A percentile compares a stretch with the other conserved stretches of the same genome.
phyloP scores from a whole-genome alignment of 2,113 vertebrate species.

The Varanus salvator region DNA sequence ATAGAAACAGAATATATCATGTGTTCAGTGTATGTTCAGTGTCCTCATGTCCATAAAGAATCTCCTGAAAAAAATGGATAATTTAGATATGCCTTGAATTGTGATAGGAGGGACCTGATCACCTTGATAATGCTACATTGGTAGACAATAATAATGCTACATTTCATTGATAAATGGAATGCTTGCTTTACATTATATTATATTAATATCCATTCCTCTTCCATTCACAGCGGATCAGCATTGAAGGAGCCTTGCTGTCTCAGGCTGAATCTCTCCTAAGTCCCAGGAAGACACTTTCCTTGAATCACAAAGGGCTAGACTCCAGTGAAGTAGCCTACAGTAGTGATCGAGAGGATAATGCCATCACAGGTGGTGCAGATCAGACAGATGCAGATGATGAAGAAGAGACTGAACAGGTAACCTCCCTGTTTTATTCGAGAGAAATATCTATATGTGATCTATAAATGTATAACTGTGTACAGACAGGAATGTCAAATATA shows the following conservation, averaged over 20 bases:
- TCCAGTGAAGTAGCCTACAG: constrained; percentile 80
- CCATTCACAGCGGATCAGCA: constrained; percentile 73
- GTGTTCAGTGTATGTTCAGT: background rate
- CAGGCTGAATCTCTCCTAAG: constrained; percentile 76
- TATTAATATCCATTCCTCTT: background rate
- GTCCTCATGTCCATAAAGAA: background rate
- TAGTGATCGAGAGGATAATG: constrained; percentile 81
- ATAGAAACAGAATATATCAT: background rate
- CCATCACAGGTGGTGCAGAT: constrained; percentile 75
- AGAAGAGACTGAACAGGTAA: constrained; percentile 83
- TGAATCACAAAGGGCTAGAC: constrained; percentile 67
- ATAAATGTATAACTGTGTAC: background rate
- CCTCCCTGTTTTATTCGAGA: background rate
- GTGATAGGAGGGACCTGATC: no score
- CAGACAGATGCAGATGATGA: constrained; percentile 87
- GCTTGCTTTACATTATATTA: background rate
- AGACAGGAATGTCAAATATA: background rate
- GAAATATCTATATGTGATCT: background rate
- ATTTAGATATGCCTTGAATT: background rate
- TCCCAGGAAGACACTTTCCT: constrained; percentile 75
- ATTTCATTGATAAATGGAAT: background rate
- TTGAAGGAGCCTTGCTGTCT: constrained; percentile 80
- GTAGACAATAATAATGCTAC: background rate
- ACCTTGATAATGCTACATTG: background rate
- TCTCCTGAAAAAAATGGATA: background rate